Conservation (phyloP, 2,113 vertebrate species). For the Lepus timidus region DNA sequence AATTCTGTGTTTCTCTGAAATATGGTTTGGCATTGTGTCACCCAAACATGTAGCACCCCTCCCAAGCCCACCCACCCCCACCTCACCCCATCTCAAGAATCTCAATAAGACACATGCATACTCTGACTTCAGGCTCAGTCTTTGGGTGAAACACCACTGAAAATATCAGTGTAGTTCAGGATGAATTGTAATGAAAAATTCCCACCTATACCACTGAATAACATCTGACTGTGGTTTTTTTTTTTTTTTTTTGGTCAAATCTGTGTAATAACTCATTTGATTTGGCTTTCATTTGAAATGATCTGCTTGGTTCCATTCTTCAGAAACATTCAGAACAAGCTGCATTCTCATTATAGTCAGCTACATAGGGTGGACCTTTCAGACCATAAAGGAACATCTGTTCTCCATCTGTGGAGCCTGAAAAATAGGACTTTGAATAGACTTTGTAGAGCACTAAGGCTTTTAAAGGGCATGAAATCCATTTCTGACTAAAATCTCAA, state of each 20-base stretch:
- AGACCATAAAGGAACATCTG: constrained; percentile 80
- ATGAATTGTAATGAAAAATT: constrained; percentile 44
- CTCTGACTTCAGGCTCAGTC: constrained; percentile 1
- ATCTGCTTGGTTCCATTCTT: constrained; percentile 43
- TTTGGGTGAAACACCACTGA: background rate
- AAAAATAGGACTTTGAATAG: constrained; percentile 65
- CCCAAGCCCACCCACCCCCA: too few relatives aligned
- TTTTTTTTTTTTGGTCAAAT: constrained; percentile 13
- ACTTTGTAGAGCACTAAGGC: constrained; percentile 44
- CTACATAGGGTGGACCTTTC: constrained; percentile 66
- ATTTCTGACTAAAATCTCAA: constrained; percentile 62
- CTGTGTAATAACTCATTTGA: constrained; percentile 34
- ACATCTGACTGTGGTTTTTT: background rate
- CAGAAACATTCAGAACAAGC: constrained; percentile 60
- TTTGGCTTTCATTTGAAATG: constrained; percentile 36
- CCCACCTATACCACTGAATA: background rate
- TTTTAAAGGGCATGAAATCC: constrained; percentile 67
- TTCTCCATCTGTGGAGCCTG: constrained; percentile 63
- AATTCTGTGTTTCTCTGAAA: background rate
- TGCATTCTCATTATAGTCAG: constrained; percentile 69
- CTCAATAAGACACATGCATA: background rate
- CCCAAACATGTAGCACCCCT: background rate
- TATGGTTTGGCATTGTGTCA: background rate
- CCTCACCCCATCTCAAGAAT: background rate
- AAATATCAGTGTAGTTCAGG: constrained; percentile 38